phyloP scores from a whole-genome alignment of 2,888 invertebrate species.

The Tribolium freemani region DNA sequence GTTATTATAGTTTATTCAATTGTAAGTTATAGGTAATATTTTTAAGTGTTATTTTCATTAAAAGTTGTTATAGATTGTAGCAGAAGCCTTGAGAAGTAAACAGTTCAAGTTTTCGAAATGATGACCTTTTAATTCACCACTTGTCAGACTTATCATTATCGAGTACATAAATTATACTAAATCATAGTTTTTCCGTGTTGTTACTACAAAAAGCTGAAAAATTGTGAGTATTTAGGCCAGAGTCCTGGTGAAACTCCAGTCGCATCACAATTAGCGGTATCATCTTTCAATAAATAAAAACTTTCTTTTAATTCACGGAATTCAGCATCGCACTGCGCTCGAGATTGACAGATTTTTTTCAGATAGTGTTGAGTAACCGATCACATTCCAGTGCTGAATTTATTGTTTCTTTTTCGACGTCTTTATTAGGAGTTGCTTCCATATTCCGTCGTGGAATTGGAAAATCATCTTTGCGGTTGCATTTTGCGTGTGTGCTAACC shows the following conservation, averaged over 20 bases:
- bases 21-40: constrained; percentile 24
- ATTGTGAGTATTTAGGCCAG: not conserved
- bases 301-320: constrained; percentile 4
- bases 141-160: not conserved
- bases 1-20: constrained; percentile 19
- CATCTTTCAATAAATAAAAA: constrained; percentile 6
- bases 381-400: not conserved
- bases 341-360: constrained; percentile 4
- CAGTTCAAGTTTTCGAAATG: constrained; percentile 4
- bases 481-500: constrained; percentile 10
- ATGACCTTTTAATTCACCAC: not conserved
- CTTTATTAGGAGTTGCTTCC: not conserved
- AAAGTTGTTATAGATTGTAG: not conserved
- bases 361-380: not conserved
- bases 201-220: not conserved
- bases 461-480: constrained; percentile 8
- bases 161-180: not conserved
- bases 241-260: not conserved
- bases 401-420: not conserved
- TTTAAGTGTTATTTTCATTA: constrained; percentile 13
- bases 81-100: not conserved
- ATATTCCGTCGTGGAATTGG: not conserved
- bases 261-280: not conserved
- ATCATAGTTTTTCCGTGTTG: not conserved
- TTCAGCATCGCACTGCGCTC: not conserved